Percentiles rank a stretch among this genome's conserved stretches.
phyloP scores from a whole-genome alignment of 2,888 invertebrate species.

The Deroplatys truncata region DNA sequence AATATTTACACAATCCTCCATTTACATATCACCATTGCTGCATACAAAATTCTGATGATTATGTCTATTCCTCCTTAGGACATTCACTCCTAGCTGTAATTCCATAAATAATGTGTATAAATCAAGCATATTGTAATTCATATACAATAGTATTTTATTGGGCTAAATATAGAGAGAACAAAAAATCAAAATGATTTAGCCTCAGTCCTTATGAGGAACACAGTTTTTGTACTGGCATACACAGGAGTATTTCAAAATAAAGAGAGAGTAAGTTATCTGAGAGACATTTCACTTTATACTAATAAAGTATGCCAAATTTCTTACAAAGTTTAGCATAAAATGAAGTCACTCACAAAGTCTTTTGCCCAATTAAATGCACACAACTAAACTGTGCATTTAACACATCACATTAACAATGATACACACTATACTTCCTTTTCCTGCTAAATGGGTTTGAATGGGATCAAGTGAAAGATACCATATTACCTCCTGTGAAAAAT shows the following conservation, averaged over 20 bases:
- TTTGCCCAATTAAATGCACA: too few species aligned
- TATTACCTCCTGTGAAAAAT: too few species aligned
- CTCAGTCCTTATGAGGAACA: neutral
- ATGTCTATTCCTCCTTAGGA: neutral
- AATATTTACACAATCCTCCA: neutral
- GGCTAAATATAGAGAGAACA: neutral
- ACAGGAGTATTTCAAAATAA: neutral
- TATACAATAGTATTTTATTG: neutral
- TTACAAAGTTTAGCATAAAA: neutral
- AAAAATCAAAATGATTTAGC: neutral
- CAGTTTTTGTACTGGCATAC: neutral
- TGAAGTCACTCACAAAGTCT: too few species aligned
- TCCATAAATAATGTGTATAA: neutral
- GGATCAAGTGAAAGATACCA: too few species aligned
- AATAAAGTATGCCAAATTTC: neutral
- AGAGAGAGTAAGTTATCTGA: neutral
- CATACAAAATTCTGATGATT: neutral
- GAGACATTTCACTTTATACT: neutral
- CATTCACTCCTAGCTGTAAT: neutral
- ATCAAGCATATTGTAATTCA: neutral
- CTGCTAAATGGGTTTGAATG: too few species aligned
- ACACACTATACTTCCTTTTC: too few species aligned
- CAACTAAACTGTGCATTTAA: too few species aligned
- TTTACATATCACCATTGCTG: neutral
- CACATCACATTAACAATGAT: too few species aligned